Evolutionary conservation across 2,888 invertebrate species (phyloP).

Genomic region (Tenodera sinensis): DNA sequence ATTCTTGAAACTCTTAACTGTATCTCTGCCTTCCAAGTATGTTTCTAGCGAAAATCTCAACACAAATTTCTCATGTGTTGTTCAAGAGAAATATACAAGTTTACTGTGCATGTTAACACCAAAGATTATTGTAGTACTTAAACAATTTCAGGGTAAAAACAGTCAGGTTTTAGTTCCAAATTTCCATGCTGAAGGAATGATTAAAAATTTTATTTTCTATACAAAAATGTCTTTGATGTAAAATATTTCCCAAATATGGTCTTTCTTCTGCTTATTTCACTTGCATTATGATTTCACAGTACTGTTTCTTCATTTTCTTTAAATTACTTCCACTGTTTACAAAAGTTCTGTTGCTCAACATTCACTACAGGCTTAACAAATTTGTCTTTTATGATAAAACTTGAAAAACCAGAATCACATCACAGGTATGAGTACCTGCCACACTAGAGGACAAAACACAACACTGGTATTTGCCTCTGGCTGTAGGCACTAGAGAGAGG

Average conservation of each 20-base stretch:
- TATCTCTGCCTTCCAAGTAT: background rate
- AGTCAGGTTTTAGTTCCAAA: background rate
- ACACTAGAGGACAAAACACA: background rate
- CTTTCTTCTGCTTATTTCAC: background rate
- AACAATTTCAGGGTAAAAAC: background rate
- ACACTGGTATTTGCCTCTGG: constrained; percentile 15
- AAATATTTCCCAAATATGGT: background rate
- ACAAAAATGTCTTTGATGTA: background rate
- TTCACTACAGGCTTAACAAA: too few relatives aligned
- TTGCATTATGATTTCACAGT: background rate
- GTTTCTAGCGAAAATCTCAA: background rate
- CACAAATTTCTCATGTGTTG: background rate
- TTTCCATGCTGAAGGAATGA: background rate
- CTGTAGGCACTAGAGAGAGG: constrained; percentile 12
- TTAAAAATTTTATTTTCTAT: background rate
- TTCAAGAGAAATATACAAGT: background rate
- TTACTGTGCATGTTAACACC: background rate
- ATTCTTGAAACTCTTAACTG: background rate
- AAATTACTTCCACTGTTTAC: background rate
- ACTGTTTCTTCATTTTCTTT: background rate
- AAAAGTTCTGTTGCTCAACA: background rate
- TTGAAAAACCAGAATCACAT: background rate
- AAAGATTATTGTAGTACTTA: background rate
- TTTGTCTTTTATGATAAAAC: too few relatives aligned
- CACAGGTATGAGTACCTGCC: background rate